Conservation (phyloP, 1,140 invertebrate genomes). For the Drosophila subpulchrella region DNA sequence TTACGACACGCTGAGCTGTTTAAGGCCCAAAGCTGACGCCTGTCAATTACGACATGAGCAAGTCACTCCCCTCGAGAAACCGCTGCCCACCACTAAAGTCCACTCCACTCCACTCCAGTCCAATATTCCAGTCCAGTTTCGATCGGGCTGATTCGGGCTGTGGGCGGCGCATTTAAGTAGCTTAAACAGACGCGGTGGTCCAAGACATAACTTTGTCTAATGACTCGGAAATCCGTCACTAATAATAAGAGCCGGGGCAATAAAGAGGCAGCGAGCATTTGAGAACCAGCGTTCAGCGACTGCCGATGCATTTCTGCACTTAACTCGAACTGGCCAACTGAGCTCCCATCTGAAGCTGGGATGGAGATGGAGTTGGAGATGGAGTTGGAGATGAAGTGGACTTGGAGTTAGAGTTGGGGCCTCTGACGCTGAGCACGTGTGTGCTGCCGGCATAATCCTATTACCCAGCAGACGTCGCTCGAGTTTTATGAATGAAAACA, state of each 20-base stretch:
- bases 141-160: slow-evolving; percentile 17
- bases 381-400: slow-evolving; percentile 1
- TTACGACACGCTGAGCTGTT: slow-evolving; percentile 76
- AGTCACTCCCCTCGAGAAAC: slow-evolving; percentile 40
- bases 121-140: slow-evolving; percentile 1
- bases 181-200: slow-evolving; percentile 83
- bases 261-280: slow-evolving; percentile 77
- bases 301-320: slow-evolving; percentile 63
- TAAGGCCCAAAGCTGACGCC: slow-evolving; percentile 62
- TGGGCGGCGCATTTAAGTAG: slow-evolving; percentile 79
- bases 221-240: slow-evolving; percentile 84
- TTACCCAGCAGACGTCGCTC: slow-evolving; percentile 60
- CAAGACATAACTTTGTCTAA: slow-evolving; percentile 83
- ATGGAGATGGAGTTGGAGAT: slow-evolving; percentile 3
- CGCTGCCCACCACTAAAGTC: not conserved
- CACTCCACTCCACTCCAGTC: not conserved
- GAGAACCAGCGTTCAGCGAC: slow-evolving; percentile 55
- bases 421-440: slow-evolving; percentile 75
- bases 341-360: slow-evolving; percentile 16
- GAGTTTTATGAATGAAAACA: slow-evolving; percentile 69
- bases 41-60: slow-evolving; percentile 79
- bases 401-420: slow-evolving; percentile 1
- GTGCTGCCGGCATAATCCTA: slow-evolving; percentile 70
- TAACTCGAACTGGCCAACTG: slow-evolving; percentile 34
- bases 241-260: slow-evolving; percentile 78